Percentiles rank a stretch among this genome's conserved stretches.
Conservation (phyloP, 2,888 invertebrate genomes). For the Hyalella azteca region DNA sequence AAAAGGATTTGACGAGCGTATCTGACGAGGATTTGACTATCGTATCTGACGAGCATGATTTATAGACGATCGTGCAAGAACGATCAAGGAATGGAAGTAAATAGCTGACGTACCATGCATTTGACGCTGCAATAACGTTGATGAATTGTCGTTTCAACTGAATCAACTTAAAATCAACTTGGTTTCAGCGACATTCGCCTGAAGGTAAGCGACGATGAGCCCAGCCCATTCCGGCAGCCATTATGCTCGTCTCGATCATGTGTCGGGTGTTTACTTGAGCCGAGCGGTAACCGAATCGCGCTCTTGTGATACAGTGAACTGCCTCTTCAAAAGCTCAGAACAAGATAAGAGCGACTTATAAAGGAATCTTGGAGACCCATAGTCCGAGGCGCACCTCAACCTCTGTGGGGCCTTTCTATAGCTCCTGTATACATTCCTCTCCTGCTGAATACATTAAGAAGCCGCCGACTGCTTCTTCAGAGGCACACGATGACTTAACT, state of each 20-base stretch:
- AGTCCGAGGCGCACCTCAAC: constrained; percentile 28
- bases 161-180: too few species aligned
- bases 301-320: constrained; percentile 33
- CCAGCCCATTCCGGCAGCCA: constrained; percentile 18
- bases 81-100: too few species aligned
- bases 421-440: constrained; percentile 33
- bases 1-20: too few species aligned
- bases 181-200: too few species aligned
- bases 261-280: constrained; percentile 16
- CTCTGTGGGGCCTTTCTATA: constrained; percentile 28
- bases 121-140: too few species aligned
- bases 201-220: neutral
- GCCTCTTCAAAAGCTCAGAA: constrained; percentile 33
- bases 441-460: constrained; percentile 28
- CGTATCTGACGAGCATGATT: too few species aligned
- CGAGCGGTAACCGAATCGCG: constrained; percentile 26
- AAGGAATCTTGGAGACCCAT: constrained; percentile 19
- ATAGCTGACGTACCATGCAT: too few species aligned
- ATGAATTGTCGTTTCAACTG: too few species aligned
- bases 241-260: constrained; percentile 33
- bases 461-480: constrained; percentile 7
- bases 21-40: too few species aligned
- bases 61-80: too few species aligned
- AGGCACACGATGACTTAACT: constrained; percentile 26
- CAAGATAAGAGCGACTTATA: constrained; percentile 36